Evolutionary conservation across 1,140 invertebrate species (phyloP).

Genomic region (Drosophila pseudoobscura): DNA sequence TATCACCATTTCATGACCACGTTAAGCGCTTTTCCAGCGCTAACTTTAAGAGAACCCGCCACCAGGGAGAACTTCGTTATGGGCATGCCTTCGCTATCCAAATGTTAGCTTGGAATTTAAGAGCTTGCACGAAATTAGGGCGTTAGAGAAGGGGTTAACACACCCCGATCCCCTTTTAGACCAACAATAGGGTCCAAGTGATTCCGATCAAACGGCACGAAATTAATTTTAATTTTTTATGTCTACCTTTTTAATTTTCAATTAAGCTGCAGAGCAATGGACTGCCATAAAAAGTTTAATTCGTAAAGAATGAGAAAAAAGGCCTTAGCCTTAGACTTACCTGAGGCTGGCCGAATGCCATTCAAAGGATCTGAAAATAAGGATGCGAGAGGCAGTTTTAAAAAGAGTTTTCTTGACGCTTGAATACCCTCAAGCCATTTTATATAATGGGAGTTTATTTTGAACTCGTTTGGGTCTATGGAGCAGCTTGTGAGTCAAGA

Average conservation of each 20-base stretch:
- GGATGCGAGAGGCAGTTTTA: neutral
- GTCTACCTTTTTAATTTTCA: slow-evolving; percentile 78
- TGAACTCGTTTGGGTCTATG: too few species aligned
- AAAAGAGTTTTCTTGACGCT: too few species aligned
- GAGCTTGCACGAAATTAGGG: slow-evolving; percentile 9
- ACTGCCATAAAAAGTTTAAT: slow-evolving; percentile 36
- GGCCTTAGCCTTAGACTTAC: neutral
- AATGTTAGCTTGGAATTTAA: slow-evolving; percentile 13
- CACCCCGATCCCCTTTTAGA: neutral
- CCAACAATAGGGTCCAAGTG: slow-evolving; percentile 22
- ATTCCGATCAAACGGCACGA: slow-evolving; percentile 55
- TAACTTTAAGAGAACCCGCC: slow-evolving; percentile 32
- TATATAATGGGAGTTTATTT: too few species aligned
- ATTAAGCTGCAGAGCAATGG: slow-evolving; percentile 48
- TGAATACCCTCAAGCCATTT: too few species aligned
- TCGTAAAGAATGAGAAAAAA: slow-evolving; percentile 6
- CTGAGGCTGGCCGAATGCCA: neutral
- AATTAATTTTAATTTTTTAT: slow-evolving; percentile 81
- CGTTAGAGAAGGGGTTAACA: neutral
- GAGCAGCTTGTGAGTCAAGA: too few species aligned
- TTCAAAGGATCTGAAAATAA: neutral
- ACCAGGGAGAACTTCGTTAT: slow-evolving; percentile 15
- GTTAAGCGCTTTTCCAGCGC: slow-evolving; percentile 17
- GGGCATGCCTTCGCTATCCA: slow-evolving; percentile 17
- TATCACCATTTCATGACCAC: neutral